These are phyloP conservation scores for Oxystoma pomonae DNA, from an alignment of 2,888 invertebrate species.

Conservation along the genomic window DNA sequence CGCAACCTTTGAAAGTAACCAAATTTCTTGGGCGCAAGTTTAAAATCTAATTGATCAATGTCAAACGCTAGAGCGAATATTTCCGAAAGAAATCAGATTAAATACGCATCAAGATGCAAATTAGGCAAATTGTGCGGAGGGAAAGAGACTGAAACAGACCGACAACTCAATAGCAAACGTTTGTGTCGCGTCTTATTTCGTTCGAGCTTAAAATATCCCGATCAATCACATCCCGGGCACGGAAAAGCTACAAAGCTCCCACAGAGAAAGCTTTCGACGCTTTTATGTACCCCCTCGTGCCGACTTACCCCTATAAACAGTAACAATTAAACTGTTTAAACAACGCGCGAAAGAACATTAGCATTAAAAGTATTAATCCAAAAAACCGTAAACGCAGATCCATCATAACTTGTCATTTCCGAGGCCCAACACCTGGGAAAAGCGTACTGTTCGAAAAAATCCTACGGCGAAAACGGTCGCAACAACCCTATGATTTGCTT, in stretches of 20 bases:
- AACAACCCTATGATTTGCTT: too few relatives aligned
- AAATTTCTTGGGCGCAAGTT: constrained; percentile 17
- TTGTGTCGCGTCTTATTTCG: constrained; percentile 23
- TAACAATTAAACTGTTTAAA: constrained; percentile 48
- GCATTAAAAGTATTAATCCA: constrained; percentile 34
- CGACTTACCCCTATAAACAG: constrained; percentile 28
- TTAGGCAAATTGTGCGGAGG: constrained; percentile 24
- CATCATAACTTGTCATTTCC: constrained; percentile 23
- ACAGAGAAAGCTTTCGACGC: constrained; percentile 19
- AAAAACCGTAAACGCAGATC: constrained; percentile 16
- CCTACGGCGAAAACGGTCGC: too few relatives aligned
- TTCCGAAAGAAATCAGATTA: constrained; percentile 24
- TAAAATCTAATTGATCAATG: constrained; percentile 27
- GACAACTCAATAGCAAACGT: constrained; percentile 18
- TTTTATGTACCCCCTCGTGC: constrained; percentile 3
- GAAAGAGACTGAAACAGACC: constrained; percentile 15
- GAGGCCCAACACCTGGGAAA: constrained; percentile 17
- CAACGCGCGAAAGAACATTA: constrained; percentile 42
- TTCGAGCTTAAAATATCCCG: constrained; percentile 13
- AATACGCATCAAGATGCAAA: constrained; percentile 27
- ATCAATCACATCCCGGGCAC: constrained; percentile 18
- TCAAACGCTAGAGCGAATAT: constrained; percentile 18
- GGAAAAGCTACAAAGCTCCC: constrained; percentile 1
- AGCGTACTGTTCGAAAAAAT: neutral
- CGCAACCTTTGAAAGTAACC: neutral